phyloP scores from a whole-genome alignment of 2,888 invertebrate species.

The Cephonodes hylas region DNA sequence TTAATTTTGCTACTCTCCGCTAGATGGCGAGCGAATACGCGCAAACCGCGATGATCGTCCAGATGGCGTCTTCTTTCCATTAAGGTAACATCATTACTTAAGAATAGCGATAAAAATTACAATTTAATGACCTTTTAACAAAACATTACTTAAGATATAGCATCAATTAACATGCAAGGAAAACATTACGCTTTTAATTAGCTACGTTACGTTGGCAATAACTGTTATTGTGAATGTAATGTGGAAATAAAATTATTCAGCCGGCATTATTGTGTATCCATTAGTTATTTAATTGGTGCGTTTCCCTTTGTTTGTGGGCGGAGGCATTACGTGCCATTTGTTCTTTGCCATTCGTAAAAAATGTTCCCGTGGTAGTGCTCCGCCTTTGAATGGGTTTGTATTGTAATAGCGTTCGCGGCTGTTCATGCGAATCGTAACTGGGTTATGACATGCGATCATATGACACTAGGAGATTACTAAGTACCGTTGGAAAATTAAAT shows the following conservation, averaged over 20 bases:
- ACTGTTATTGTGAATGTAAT: slow-evolving; percentile 13
- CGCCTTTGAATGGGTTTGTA: slow-evolving; percentile 42
- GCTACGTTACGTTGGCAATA: slow-evolving; percentile 3
- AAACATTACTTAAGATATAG: slow-evolving; percentile 1
- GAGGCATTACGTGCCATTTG: slow-evolving; percentile 48
- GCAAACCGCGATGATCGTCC: not conserved
- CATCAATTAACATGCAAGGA: slow-evolving; percentile 4
- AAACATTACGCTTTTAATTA: slow-evolving; percentile 11
- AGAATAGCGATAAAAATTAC: not conserved
- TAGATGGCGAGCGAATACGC: slow-evolving; percentile 39
- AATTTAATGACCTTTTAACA: not conserved
- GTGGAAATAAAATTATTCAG: slow-evolving; percentile 12
- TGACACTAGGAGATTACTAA: not conserved
- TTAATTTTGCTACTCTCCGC: slow-evolving; percentile 40
- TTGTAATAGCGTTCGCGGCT: slow-evolving; percentile 46
- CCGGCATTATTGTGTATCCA: slow-evolving; percentile 25
- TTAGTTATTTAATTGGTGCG: slow-evolving; percentile 45
- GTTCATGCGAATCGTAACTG: slow-evolving; percentile 50
- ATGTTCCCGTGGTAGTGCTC: slow-evolving; percentile 34
- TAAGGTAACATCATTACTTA: not conserved
- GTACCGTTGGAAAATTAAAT: too few species aligned
- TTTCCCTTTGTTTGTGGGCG: slow-evolving; percentile 47
- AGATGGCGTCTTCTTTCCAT: slow-evolving; percentile 13
- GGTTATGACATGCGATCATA: slow-evolving; percentile 48
- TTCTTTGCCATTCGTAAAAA: slow-evolving; percentile 55